A percentile compares a stretch with the other conserved stretches of the same genome.
Conservation (phyloP, 2,797 vertebrate species). For the Galago senegalensis region DNA sequence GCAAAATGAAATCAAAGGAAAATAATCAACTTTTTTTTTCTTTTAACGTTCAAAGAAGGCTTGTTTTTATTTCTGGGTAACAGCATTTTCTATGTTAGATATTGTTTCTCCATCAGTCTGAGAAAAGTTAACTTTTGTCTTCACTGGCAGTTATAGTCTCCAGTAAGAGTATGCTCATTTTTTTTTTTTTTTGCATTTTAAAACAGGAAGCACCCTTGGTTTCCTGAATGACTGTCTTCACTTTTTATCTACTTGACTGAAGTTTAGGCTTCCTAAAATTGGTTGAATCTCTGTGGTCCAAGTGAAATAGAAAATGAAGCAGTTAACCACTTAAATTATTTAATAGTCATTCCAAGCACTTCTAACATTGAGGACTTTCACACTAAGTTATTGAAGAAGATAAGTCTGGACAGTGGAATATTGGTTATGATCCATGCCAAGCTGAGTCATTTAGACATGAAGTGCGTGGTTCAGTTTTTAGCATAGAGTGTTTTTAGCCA, state of each 20-base stretch:
- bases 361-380: slow-evolving; percentile 17
- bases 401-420: slow-evolving; percentile 53
- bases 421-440: slow-evolving; percentile 23
- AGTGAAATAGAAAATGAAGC: slow-evolving; percentile 61
- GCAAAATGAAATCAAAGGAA: slow-evolving; percentile 10
- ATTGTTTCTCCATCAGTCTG: neutral
- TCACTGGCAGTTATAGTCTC: neutral
- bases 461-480: slow-evolving; percentile 4
- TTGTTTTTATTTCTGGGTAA: slow-evolving; percentile 2
- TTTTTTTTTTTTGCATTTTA: neutral
- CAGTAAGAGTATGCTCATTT: neutral
- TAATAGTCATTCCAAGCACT: slow-evolving; percentile 65
- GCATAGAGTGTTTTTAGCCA: neutral
- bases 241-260: slow-evolving; percentile 37
- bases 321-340: slow-evolving; percentile 68
- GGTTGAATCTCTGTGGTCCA: neutral
- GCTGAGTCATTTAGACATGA: slow-evolving; percentile 42
- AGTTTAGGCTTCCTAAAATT: slow-evolving; percentile 57
- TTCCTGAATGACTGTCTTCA: neutral
- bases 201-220: neutral
- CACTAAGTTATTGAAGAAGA: slow-evolving; percentile 67
- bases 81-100: neutral
- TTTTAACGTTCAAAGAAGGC: neutral
- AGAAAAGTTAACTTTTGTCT: slow-evolving; percentile 55
- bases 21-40: neutral